Conservation (phyloP, 2,113 vertebrate species). For the sheep (Ovis aries) region DNA sequence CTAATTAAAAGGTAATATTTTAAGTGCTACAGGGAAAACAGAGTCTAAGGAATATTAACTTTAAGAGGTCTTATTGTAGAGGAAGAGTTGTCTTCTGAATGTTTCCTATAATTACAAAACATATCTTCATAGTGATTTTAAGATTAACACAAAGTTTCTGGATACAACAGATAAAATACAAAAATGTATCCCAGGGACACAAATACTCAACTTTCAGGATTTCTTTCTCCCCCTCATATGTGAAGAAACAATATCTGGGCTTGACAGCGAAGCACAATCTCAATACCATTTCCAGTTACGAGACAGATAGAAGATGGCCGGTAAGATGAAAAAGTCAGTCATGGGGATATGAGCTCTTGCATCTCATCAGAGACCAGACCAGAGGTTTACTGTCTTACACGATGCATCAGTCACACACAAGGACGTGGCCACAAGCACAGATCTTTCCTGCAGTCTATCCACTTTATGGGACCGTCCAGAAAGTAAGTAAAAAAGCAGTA, state of each 20-base stretch:
- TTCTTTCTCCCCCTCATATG: neutral
- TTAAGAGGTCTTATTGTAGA: neutral
- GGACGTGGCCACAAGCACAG: neutral
- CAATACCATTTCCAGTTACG: neutral
- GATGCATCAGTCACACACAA: neutral
- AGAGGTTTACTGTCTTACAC: neutral
- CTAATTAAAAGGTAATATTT: neutral
- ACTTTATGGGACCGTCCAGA: neutral
- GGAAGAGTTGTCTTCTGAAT: neutral
- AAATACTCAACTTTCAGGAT: neutral
- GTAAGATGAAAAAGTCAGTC: neutral
- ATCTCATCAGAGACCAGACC: neutral
- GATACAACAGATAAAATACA: neutral
- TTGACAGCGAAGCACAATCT: neutral
- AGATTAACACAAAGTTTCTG: neutral
- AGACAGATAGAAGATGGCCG: neutral
- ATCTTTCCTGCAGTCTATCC: neutral
- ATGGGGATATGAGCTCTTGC: neutral
- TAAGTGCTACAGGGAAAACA: neutral
- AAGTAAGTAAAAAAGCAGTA: no score
- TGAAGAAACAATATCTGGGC: neutral
- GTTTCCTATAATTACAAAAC: neutral
- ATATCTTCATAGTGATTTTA: neutral
- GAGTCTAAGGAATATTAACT: neutral
- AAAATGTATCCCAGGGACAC: neutral